Percentiles rank a stretch among this genome's conserved stretches.
phyloP scores from a whole-genome alignment of 2,113 vertebrate species.

The Gambusia holbrooki region DNA sequence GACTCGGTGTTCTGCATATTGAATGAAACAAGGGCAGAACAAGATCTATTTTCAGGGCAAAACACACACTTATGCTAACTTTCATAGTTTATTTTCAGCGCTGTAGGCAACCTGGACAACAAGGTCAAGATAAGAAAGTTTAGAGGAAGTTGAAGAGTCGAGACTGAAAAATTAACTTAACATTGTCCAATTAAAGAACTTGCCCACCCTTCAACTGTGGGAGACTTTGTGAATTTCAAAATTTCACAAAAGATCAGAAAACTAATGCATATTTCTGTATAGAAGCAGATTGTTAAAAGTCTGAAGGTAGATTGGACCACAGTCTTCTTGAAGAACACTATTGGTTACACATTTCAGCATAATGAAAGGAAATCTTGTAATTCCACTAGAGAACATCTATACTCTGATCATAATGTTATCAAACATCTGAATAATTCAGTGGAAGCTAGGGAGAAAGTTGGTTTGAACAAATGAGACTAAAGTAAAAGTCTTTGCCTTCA shows the following conservation, averaged over 20 bases:
- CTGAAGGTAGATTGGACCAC: neutral
- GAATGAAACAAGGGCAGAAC: constrained; percentile 61
- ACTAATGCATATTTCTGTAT: neutral
- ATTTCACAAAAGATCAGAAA: neutral
- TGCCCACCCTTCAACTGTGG: neutral
- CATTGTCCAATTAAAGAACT: neutral
- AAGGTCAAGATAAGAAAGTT: constrained; percentile 38
- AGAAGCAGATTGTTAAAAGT: neutral
- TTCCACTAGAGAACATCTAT: neutral
- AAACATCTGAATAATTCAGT: neutral
- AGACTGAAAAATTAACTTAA: neutral
- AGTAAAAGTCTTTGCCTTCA: neutral
- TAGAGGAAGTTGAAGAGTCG: constrained; percentile 2
- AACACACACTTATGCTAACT: constrained; percentile 19
- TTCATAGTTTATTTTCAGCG: constrained; percentile 6
- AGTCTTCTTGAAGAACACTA: neutral
- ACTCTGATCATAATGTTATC: neutral
- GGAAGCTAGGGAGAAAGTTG: neutral
- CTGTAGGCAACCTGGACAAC: neutral
- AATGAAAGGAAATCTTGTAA: neutral
- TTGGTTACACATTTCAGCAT: too few species aligned
- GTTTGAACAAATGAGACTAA: neutral
- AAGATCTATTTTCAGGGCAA: constrained; percentile 59
- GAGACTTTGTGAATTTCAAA: neutral
- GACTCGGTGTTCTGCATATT: constrained; percentile 55